A percentile compares a stretch with the other conserved stretches of the same genome.
Conservation (phyloP, 2,888 invertebrate species). For the Eurytoma adleriae region DNA sequence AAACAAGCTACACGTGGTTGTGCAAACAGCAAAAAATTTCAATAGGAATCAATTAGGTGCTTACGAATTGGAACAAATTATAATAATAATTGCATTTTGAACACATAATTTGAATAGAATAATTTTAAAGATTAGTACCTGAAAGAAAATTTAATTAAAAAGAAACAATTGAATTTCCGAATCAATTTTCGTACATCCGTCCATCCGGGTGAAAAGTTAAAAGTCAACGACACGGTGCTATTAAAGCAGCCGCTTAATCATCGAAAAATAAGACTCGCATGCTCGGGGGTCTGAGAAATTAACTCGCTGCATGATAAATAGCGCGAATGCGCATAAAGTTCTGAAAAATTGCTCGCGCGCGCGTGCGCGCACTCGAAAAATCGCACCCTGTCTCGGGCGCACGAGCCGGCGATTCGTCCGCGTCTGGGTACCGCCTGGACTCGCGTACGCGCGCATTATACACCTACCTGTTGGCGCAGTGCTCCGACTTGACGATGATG, state of each 20-base stretch:
- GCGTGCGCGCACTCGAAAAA: constrained; percentile 1
- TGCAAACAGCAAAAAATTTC: no score
- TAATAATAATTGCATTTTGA: no score
- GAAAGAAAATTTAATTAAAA: no score
- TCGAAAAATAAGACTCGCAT: constrained; percentile 1
- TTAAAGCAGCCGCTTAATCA: constrained; percentile 26
- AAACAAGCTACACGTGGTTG: no score
- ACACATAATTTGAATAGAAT: no score
- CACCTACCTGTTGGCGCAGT: constrained; percentile 16
- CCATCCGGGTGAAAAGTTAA: no score
- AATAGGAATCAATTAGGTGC: no score
- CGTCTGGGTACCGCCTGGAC: constrained; percentile 10
- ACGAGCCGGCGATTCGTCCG: constrained; percentile 37
- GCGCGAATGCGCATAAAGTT: not conserved
- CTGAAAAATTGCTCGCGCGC: constrained; percentile 40
- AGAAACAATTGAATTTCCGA: no score
- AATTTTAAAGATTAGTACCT: no score
- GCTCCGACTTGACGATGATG: not conserved
- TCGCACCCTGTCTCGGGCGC: constrained; percentile 16
- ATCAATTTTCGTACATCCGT: no score
- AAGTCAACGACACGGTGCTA: not conserved
- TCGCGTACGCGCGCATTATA: not conserved
- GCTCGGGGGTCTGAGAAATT: not conserved
- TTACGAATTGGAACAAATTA: no score
- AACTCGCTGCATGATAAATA: constrained; percentile 29